Percentiles rank a stretch among this genome's conserved stretches.
phyloP scores from a whole-genome alignment of 2,113 vertebrate species.

The Pangasianodon gigas region DNA sequence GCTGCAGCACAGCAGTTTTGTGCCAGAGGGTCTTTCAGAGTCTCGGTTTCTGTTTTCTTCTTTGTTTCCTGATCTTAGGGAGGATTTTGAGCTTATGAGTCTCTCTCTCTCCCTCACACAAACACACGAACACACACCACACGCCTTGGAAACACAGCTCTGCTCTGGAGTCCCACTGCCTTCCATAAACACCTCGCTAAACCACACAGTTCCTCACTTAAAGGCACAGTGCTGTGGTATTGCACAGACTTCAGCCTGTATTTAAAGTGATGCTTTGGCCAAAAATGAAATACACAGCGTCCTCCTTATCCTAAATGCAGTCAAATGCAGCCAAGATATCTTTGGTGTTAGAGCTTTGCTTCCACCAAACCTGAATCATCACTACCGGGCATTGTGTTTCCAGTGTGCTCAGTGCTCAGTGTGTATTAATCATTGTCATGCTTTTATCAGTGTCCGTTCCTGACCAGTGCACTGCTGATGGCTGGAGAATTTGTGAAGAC shows the following conservation, averaged over 20 bases:
- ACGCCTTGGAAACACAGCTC: not conserved
- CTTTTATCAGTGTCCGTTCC: not conserved
- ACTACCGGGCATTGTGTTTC: not conserved
- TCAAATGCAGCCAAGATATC: not conserved
- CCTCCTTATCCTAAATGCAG: not conserved
- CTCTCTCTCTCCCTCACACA: not conserved
- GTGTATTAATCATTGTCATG: not conserved
- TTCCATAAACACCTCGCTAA: not conserved
- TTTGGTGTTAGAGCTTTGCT: not conserved
- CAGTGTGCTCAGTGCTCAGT: too few relatives aligned
- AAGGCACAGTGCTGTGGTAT: not conserved
- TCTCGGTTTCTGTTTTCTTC: not conserved
- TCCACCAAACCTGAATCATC: not conserved
- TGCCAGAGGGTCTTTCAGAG: not conserved
- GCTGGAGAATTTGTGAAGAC: not conserved
- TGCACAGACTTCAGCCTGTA: not conserved
- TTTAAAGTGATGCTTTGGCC: not conserved
- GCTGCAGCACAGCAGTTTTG: not conserved
- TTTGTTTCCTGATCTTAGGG: slow-evolving; percentile 36
- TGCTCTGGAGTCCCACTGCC: not conserved
- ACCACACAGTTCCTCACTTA: not conserved
- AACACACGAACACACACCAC: not conserved
- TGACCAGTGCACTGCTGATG: not conserved
- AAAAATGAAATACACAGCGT: not conserved
- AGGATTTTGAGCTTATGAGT: slow-evolving; percentile 16